Evolutionary conservation across 2,888 invertebrate genomes (phyloP).

Genomic region (Malthinus flaveolus): DNA sequence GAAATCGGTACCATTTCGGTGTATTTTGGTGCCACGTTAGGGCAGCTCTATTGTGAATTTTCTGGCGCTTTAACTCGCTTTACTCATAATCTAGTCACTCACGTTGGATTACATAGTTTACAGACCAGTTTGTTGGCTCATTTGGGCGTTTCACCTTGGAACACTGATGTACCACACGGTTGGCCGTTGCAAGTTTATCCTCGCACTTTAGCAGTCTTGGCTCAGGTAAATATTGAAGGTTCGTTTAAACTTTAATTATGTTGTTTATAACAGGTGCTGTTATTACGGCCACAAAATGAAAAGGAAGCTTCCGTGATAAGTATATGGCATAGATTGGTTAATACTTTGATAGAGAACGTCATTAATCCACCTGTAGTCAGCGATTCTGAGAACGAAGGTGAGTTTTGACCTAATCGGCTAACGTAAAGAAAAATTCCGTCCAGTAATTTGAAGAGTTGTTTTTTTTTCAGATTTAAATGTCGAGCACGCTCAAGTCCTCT

Average conservation of each 20-base stretch:
- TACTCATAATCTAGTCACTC: slow-evolving; percentile 77
- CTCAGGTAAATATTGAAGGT: slow-evolving; percentile 62
- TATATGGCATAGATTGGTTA: slow-evolving; percentile 89
- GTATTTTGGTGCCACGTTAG: slow-evolving; percentile 73
- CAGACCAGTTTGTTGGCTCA: slow-evolving; percentile 74
- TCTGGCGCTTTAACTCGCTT: slow-evolving; percentile 79
- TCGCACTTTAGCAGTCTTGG: slow-evolving; percentile 79
- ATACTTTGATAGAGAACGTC: slow-evolving; percentile 86
- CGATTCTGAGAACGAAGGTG: slow-evolving; percentile 76
- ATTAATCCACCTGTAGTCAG: slow-evolving; percentile 65
- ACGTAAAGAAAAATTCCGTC: not conserved
- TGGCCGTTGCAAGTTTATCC: slow-evolving; percentile 81
- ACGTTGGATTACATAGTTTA: slow-evolving; percentile 67
- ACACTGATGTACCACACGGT: slow-evolving; percentile 62
- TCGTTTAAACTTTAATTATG: not conserved
- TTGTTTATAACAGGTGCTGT: slow-evolving; percentile 60
- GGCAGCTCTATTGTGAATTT: slow-evolving; percentile 73
- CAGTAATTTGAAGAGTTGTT: not conserved
- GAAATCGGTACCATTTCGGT: slow-evolving; percentile 76
- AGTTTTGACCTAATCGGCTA: not conserved
- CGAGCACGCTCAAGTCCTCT: slow-evolving; percentile 90
- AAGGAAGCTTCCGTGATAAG: slow-evolving; percentile 88
- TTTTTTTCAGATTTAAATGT: slow-evolving; percentile 83
- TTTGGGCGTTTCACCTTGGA: slow-evolving; percentile 75
- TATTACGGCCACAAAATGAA: slow-evolving; percentile 79